Evolutionary conservation across 2,113 vertebrate species (phyloP).

Genomic region (Oncorhynchus gorbuscha): DNA sequence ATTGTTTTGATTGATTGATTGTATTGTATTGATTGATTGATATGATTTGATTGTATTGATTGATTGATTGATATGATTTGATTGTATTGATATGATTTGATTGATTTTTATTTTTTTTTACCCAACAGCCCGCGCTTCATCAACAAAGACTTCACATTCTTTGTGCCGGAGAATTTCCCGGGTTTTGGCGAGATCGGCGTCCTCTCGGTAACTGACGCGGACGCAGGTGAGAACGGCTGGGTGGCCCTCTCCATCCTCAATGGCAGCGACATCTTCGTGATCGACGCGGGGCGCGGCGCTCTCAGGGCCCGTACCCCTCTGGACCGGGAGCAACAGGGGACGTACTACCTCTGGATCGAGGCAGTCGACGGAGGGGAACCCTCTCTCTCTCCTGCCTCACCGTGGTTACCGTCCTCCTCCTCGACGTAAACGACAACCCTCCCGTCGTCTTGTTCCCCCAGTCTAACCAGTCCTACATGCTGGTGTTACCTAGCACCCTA

Average conservation of each 20-base stretch:
- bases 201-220: slow-evolving; percentile 92
- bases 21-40: no score
- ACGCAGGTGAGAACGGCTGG: slow-evolving; percentile 91
- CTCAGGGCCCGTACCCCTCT: slow-evolving; percentile 90
- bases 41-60: no score
- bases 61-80: no score
- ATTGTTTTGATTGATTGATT: no score
- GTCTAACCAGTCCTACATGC: slow-evolving; percentile 94
- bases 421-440: slow-evolving; percentile 98
- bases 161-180: slow-evolving; percentile 96
- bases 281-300: slow-evolving; percentile 91
- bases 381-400: slow-evolving; percentile 89
- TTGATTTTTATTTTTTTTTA: no score
- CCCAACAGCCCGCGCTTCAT: slow-evolving; percentile 87
- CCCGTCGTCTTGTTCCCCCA: slow-evolving; percentile 95
- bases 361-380: slow-evolving; percentile 91
- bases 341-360: slow-evolving; percentile 91
- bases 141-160: slow-evolving; percentile 98
- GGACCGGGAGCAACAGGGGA: slow-evolving; percentile 95
- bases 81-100: no score
- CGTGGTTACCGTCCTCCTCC: slow-evolving; percentile 91
- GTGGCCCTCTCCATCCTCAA: slow-evolving; percentile 93
- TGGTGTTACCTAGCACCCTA: slow-evolving; percentile 91
- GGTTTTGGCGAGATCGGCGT: slow-evolving; percentile 95
- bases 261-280: slow-evolving; percentile 94